These are phyloP conservation scores for Alexandromys fortis DNA, from an alignment of 2,113 vertebrate species.

Conservation along the genomic window DNA sequence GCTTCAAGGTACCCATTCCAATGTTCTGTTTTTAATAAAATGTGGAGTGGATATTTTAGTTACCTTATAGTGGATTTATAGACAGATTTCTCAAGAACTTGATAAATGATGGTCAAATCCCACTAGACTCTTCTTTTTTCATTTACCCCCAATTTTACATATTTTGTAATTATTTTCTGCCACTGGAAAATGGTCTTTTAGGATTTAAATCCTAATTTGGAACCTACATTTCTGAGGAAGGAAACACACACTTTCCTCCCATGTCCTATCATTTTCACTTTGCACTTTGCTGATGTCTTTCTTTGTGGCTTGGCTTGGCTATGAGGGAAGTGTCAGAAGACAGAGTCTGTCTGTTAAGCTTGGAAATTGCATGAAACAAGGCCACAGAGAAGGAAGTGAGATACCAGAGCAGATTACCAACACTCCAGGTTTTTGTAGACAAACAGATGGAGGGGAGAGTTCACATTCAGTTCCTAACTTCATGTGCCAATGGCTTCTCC, in stretches of 20 bases:
- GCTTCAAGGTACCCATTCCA: too few relatives aligned
- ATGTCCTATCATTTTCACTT: not conserved
- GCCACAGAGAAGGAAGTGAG: not conserved
- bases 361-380: not conserved
- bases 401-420: not conserved
- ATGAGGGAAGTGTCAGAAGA: not conserved
- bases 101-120: not conserved
- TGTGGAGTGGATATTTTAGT: not conserved
- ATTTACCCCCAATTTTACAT: not conserved
- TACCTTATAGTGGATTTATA: not conserved
- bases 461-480: not conserved
- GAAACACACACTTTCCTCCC: not conserved
- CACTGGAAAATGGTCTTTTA: constrained; percentile 13
- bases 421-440: not conserved
- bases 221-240: not conserved
- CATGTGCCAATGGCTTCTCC: not conserved
- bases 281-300: not conserved
- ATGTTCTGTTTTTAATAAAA: not conserved
- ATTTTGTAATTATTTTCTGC: constrained; percentile 32
- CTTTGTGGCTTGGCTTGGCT: not conserved
- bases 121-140: not conserved
- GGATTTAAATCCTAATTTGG: not conserved
- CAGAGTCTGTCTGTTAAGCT: not conserved
- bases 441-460: not conserved
- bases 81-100: not conserved